phyloP scores from a whole-genome alignment of 1,140 invertebrate genomes.

The Tenebrio molitor region DNA sequence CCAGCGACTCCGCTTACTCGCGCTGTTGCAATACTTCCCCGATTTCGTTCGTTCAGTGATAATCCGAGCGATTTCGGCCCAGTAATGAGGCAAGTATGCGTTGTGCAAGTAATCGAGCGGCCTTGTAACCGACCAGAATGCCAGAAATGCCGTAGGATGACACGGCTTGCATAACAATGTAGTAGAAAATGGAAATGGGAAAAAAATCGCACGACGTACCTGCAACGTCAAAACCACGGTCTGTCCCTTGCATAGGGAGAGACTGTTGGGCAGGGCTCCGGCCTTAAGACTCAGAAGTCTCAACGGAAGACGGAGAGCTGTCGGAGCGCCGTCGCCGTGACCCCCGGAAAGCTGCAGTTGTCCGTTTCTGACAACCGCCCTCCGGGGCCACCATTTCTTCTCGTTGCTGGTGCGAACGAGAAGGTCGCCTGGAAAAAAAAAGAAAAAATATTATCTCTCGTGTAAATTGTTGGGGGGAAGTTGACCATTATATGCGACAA shows the following conservation, averaged over 20 bases:
- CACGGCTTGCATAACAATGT: conserved; percentile 37
- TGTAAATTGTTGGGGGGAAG: too few species aligned
- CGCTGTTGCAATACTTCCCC: conserved; percentile 4
- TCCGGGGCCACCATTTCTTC: conserved; percentile 59
- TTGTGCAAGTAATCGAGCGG: conserved; percentile 5
- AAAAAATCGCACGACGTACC: conserved; percentile 54
- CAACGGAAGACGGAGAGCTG: conserved; percentile 57
- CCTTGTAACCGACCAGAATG: conserved; percentile 17
- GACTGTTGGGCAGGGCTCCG: conserved; percentile 60
- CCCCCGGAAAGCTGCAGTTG: conserved; percentile 57
- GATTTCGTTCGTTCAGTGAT: not conserved
- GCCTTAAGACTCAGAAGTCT: conserved; percentile 62
- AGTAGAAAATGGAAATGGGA: not conserved
- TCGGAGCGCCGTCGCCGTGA: conserved; percentile 46
- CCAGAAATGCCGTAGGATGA: conserved; percentile 41
- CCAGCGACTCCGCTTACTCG: too few species aligned
- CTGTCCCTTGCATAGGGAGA: conserved; percentile 59
- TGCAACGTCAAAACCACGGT: conserved; percentile 61
- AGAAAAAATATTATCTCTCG: conserved; percentile 10
- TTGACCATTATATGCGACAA: too few species aligned
- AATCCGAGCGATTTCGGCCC: conserved; percentile 8
- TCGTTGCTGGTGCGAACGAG: conserved; percentile 61
- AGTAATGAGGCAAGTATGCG: conserved; percentile 29
- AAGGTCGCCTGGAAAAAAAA: conserved; percentile 61
- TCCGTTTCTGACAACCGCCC: conserved; percentile 59